Conservation (phyloP, 2,888 invertebrate species). For the Limnephilus rhombicus region DNA sequence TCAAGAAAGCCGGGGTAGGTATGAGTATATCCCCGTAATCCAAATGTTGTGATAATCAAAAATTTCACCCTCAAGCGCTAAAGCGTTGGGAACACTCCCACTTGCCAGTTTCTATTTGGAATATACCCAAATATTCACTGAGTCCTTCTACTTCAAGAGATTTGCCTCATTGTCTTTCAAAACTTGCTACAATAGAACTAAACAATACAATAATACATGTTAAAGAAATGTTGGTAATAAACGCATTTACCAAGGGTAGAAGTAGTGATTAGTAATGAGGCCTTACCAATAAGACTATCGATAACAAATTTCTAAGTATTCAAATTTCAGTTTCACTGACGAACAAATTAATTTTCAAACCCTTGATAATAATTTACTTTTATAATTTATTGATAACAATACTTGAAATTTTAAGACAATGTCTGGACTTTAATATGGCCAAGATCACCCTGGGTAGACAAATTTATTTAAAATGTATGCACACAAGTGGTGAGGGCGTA, state of each 20-base stretch:
- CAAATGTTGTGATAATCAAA: background rate
- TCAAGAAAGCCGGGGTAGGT: background rate
- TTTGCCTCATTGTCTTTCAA: slow-evolving; percentile 1
- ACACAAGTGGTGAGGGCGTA: background rate
- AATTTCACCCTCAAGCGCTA: background rate
- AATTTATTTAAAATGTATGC: too few relatives aligned
- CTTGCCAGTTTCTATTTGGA: background rate
- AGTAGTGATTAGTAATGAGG: too few relatives aligned
- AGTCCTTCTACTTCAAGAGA: background rate
- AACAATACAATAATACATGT: background rate
- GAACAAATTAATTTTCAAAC: background rate
- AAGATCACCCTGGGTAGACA: too few relatives aligned
- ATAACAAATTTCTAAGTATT: background rate
- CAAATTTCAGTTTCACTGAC: background rate
- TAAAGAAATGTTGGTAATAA: background rate
- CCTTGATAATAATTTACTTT: too few relatives aligned
- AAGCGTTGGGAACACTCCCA: background rate
- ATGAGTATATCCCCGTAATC: background rate
- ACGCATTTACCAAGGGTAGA: background rate
- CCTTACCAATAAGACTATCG: background rate
- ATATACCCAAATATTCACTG: background rate
- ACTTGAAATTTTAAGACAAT: too few relatives aligned
- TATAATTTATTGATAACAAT: too few relatives aligned
- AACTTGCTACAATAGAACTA: background rate
- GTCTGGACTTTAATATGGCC: too few relatives aligned